phyloP scores from a whole-genome alignment of 2,888 invertebrate genomes.

The Megamerina dolium region DNA sequence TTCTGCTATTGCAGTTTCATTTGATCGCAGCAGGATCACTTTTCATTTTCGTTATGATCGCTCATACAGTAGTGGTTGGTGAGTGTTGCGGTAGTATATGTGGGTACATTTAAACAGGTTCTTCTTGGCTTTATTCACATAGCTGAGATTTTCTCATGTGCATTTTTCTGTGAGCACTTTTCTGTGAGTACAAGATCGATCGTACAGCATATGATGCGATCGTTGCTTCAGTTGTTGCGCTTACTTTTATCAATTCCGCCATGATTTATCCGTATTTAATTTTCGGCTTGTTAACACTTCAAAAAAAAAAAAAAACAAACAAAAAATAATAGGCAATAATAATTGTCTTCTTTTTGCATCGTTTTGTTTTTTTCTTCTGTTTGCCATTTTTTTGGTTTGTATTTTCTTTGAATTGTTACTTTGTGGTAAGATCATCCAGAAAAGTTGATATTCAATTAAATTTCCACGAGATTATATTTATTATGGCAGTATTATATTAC shows the following conservation, averaged over 20 bases:
- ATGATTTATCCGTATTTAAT: constrained; percentile 37
- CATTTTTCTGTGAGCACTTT: constrained; percentile 6
- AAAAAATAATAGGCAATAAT: too few species aligned
- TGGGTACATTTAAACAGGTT: constrained; percentile 27
- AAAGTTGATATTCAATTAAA: not conserved
- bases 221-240: too few species aligned
- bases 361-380: not conserved
- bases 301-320: constrained; percentile 4
- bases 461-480: not conserved
- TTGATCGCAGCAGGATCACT: constrained; percentile 37
- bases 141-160: constrained; percentile 21
- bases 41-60: constrained; percentile 4
- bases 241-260: constrained; percentile 21
- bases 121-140: constrained; percentile 7
- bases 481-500: too few species aligned
- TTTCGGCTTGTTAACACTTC: constrained; percentile 43
- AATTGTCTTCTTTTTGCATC: too few species aligned
- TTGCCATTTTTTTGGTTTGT: not conserved
- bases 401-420: not conserved
- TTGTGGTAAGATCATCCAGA: not conserved
- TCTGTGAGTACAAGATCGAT: too few species aligned
- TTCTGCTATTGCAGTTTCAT: too few species aligned
- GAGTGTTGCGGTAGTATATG: too few species aligned
- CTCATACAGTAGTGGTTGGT: too few species aligned
- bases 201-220: too few species aligned